These are phyloP conservation scores for Motacilla tschutschensis DNA, from an alignment of 2,113 vertebrate species.

Conservation along the genomic window DNA sequence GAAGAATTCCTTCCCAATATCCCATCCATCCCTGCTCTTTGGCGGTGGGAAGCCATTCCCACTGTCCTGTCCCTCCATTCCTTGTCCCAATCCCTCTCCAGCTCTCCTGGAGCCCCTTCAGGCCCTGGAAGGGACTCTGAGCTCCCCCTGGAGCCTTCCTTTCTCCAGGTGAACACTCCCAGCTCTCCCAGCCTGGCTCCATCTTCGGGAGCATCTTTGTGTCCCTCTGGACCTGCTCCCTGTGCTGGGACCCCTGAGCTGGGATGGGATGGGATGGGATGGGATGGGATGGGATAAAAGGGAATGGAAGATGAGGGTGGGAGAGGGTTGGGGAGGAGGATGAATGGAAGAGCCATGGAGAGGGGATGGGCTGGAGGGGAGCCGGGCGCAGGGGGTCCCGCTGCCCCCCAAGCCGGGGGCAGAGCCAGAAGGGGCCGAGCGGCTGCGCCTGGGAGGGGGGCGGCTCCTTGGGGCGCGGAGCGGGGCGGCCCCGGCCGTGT, in stretches of 20 bases:
- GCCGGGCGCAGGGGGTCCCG: background rate
- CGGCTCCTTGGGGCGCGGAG: background rate
- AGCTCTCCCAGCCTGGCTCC: background rate
- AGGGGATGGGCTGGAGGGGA: background rate
- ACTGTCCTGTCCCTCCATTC: background rate
- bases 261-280: background rate
- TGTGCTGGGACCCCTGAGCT: background rate
- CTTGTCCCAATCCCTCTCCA: background rate
- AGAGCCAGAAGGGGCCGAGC: background rate
- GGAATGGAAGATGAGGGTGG: rapidly evolving
- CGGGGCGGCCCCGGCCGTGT: background rate
- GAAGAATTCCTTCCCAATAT: background rate
- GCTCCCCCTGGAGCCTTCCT: background rate
- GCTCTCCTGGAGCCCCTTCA: background rate
- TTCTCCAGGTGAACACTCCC: background rate
- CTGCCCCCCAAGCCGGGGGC: background rate
- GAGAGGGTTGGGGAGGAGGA: background rate
- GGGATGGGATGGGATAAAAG: background rate
- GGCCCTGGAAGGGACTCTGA: rapidly evolving
- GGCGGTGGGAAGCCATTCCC: background rate
- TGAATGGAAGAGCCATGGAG: too few species aligned
- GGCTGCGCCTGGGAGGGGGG: background rate
- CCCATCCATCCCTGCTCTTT: background rate
- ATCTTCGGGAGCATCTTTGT: background rate
- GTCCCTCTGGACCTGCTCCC: background rate